Percentiles rank a stretch among this genome's conserved stretches.
Evolutionary conservation across 2,113 vertebrate genomes (phyloP).

Genomic region (Montifringilla adamsi): DNA sequence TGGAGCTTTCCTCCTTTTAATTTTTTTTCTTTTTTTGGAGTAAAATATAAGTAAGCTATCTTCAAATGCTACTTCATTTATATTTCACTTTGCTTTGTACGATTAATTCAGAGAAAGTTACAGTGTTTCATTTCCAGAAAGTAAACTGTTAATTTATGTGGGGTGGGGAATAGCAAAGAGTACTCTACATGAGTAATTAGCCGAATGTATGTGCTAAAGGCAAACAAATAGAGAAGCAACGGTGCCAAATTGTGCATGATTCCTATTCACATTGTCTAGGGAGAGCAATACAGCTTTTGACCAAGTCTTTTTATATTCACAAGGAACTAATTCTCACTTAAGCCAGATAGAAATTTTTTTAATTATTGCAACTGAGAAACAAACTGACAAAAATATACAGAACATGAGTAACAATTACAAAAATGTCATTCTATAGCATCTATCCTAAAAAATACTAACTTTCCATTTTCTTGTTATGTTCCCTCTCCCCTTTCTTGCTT

Average conservation of each 20-base stretch:
- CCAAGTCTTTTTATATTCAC: conserved; percentile 14
- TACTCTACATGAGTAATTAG: conserved; percentile 49
- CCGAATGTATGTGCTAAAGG: conserved; percentile 48
- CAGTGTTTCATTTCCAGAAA: background rate
- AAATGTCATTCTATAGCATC: background rate
- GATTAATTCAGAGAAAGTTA: background rate
- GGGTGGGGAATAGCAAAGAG: background rate
- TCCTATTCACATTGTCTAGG: conserved; percentile 39
- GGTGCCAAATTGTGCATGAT: conserved; percentile 39
- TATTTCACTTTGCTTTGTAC: background rate
- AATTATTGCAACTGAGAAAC: conserved; percentile 47
- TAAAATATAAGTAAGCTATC: background rate
- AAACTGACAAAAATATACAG: conserved; percentile 47
- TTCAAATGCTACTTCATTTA: background rate
- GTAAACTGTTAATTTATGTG: conserved; percentile 30
- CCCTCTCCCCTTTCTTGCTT: accelerated
- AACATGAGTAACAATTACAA: conserved; percentile 61
- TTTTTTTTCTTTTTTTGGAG: background rate
- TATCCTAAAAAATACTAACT: conserved; percentile 3
- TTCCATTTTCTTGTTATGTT: background rate
- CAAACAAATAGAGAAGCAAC: conserved; percentile 46
- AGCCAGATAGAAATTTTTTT: conserved; percentile 39
- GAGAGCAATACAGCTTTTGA: conserved; percentile 44
- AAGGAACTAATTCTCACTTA: conserved; percentile 44
- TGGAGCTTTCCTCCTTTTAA: background rate